A percentile compares a stretch with the other conserved stretches of the same genome.
phyloP scores from a whole-genome alignment of 2,797 vertebrate genomes.

The Erethizon dorsatum region DNA sequence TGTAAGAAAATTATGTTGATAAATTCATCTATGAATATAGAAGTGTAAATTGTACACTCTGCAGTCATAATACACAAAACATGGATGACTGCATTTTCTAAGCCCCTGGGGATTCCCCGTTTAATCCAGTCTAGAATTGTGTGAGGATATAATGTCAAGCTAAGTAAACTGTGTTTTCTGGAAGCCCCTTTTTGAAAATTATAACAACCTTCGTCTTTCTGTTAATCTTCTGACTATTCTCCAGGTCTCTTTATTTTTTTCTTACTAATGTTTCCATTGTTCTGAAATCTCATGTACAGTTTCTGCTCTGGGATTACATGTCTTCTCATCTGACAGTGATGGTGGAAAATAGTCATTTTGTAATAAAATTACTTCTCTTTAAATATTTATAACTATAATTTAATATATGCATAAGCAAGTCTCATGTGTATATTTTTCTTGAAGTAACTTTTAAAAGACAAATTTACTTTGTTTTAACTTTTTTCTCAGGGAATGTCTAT shows the following conservation, averaged over 20 bases:
- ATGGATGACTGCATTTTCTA: neutral
- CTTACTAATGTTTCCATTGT: neutral
- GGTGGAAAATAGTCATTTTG: neutral
- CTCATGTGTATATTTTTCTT: neutral
- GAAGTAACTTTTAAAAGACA: slow-evolving; percentile 39
- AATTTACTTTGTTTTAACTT: slow-evolving; percentile 56
- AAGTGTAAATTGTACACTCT: neutral
- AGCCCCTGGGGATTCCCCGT: neutral
- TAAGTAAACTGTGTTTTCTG: neutral
- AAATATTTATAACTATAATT: slow-evolving; percentile 24
- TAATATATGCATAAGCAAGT: neutral
- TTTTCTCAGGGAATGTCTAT: slow-evolving; percentile 31
- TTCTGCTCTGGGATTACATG: neutral
- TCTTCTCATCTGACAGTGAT: neutral
- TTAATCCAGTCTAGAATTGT: neutral
- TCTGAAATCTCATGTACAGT: neutral
- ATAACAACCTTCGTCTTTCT: neutral
- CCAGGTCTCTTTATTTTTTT: neutral
- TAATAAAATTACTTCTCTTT: slow-evolving; percentile 17
- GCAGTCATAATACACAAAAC: neutral
- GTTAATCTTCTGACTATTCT: neutral
- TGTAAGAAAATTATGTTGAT: slow-evolving; percentile 35
- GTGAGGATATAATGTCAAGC: neutral
- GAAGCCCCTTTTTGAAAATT: slow-evolving; percentile 21
- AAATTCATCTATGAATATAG: neutral